Evolutionary conservation across 2,888 invertebrate species (phyloP).

Genomic region (Periphyllus acericola): DNA sequence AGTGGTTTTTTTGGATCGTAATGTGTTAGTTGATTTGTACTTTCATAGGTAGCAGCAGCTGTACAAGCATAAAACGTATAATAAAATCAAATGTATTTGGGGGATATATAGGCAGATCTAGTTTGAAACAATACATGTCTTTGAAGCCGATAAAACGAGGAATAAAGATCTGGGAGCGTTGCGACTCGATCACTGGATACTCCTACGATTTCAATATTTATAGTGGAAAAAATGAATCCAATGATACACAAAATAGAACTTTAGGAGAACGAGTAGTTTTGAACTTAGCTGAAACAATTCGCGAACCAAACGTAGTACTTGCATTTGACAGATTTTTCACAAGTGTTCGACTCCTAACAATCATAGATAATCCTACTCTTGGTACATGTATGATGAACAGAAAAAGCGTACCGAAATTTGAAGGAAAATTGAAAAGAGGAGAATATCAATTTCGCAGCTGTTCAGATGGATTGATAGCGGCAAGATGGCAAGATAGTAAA

Average conservation of each 20-base stretch:
- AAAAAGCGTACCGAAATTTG: constrained; percentile 18
- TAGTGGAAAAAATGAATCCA: constrained; percentile 47
- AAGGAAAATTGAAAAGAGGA: not conserved
- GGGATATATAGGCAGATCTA: too few species aligned
- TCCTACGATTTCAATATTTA: constrained; percentile 63
- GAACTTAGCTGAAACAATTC: constrained; percentile 56
- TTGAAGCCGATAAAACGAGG: too few species aligned
- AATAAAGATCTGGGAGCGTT: constrained; percentile 57
- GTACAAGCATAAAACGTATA: too few species aligned
- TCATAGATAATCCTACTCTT: constrained; percentile 24
- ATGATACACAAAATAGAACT: constrained; percentile 50
- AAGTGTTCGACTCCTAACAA: constrained; percentile 1
- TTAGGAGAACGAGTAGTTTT: constrained; percentile 62
- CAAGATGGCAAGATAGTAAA: constrained; percentile 38
- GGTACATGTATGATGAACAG: constrained; percentile 49
- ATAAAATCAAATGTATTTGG: too few species aligned
- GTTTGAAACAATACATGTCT: too few species aligned
- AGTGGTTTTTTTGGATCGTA: too few species aligned
- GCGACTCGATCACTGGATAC: constrained; percentile 66
- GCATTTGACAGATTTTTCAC: constrained; percentile 62
- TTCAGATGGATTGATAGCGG: too few species aligned
- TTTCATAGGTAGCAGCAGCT: too few species aligned
- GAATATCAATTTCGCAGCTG: not conserved
- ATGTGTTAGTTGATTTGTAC: too few species aligned
- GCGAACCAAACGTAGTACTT: constrained; percentile 52